These are phyloP conservation scores for Stylophora pistillata DNA, from an alignment of 64 coral and sea anemone genomes.

Conservation along the genomic window DNA sequence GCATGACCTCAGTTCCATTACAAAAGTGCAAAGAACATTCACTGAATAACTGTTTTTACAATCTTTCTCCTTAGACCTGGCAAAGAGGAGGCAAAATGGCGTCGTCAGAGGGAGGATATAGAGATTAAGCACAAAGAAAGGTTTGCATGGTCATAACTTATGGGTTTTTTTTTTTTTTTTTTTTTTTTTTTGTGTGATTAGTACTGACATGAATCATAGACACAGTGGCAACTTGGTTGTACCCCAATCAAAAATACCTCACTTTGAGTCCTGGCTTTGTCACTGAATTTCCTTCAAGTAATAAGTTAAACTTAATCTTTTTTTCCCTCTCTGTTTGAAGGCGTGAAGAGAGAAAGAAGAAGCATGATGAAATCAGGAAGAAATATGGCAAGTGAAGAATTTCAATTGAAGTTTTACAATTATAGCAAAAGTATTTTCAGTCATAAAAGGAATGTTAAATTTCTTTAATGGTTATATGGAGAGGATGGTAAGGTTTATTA, in stretches of 20 bases:
- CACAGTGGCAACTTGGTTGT: no score
- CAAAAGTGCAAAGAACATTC: not conserved
- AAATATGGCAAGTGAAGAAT: constrained; percentile 48
- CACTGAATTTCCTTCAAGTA: no score
- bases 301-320: not conserved
- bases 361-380: constrained; percentile 75
- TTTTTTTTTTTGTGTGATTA: not conserved
- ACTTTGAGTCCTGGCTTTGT: no score
- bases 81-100: constrained; percentile 61
- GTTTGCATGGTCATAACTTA: not conserved
- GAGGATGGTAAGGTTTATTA: no score
- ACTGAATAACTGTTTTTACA: not conserved
- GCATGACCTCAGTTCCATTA: not conserved
- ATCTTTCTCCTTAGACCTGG: constrained; percentile 11
- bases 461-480: no score
- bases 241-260: no score
- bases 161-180: not conserved
- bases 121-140: constrained; percentile 66
- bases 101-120: constrained; percentile 66
- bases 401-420: no score
- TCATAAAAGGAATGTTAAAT: no score
- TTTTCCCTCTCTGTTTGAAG: not conserved
- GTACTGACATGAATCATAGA: not conserved
- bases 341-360: constrained; percentile 65
- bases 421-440: no score